These are phyloP conservation scores for Leucoptera coffeella DNA, from an alignment of 2,888 invertebrate genomes.

Conservation along the genomic window DNA sequence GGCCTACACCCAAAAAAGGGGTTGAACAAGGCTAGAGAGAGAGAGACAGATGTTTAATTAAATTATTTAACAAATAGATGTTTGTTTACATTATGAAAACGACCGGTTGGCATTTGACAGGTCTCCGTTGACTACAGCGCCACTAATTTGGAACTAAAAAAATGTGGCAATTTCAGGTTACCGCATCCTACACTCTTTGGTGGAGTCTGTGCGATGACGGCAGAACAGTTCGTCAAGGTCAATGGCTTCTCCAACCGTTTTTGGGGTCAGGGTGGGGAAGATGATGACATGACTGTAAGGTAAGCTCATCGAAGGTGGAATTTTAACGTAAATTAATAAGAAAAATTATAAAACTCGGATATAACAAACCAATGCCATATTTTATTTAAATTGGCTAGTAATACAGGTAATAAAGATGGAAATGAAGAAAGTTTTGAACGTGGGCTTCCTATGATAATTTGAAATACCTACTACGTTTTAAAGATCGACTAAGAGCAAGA, in stretches of 20 bases:
- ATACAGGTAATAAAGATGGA: background rate
- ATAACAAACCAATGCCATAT: background rate
- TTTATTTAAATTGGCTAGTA: background rate
- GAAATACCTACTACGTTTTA: background rate
- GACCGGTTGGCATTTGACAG: too few species aligned
- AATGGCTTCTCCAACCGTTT: constrained; percentile 1
- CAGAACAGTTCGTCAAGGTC: background rate
- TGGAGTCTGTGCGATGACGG: background rate
- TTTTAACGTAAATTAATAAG: background rate
- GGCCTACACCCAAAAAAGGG: too few species aligned
- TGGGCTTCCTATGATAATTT: too few species aligned
- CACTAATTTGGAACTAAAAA: too few species aligned
- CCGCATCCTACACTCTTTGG: too few species aligned
- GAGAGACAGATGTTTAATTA: too few species aligned
- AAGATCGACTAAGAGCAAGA: background rate
- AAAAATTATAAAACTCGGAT: background rate
- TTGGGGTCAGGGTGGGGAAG: background rate
- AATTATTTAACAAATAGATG: too few species aligned
- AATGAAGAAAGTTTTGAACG: too few species aligned
- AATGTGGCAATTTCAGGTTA: too few species aligned
- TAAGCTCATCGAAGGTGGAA: background rate
- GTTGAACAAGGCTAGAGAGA: too few species aligned
- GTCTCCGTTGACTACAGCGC: too few species aligned
- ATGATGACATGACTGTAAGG: background rate
- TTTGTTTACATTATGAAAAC: too few species aligned